Conservation (phyloP, 2,888 invertebrate genomes). For the Hyles lineata region DNA sequence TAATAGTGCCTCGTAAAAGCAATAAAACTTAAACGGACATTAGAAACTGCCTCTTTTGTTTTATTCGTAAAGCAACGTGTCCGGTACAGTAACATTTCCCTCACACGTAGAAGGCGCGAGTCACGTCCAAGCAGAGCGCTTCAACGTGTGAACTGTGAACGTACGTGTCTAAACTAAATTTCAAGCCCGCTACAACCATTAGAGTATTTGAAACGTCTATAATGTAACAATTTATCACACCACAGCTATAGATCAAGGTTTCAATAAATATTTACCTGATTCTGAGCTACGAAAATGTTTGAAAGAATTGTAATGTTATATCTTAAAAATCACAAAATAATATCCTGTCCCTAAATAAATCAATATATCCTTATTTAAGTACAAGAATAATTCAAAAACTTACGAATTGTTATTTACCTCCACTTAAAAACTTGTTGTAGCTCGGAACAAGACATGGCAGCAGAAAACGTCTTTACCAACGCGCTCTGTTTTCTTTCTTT, state of each 20-base stretch:
- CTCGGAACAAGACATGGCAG: too few species aligned
- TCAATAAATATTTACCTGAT: constrained; percentile 26
- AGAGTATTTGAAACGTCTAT: constrained; percentile 28
- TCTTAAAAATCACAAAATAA: too few species aligned
- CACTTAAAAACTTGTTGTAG: too few species aligned
- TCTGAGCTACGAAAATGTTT: neutral
- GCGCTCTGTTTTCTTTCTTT: too few species aligned
- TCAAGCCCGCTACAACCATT: constrained; percentile 28
- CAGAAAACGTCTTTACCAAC: too few species aligned
- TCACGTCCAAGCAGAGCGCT: constrained; percentile 49
- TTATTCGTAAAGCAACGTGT: neutral
- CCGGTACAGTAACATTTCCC: neutral
- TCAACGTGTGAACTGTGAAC: constrained; percentile 49
- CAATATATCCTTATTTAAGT: too few species aligned
- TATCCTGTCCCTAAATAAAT: too few species aligned
- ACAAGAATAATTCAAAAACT: too few species aligned
- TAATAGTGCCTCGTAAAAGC: neutral
- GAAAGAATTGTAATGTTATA: too few species aligned
- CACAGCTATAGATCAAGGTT: constrained; percentile 33
- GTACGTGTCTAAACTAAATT: constrained; percentile 45
- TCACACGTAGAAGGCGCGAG: constrained; percentile 1
- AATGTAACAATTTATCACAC: constrained; percentile 30
- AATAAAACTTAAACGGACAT: neutral
- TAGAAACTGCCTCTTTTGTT: neutral
- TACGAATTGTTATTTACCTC: too few species aligned